Evolutionary conservation across 2,113 vertebrate species (phyloP), one percentile per base, ranked within the genome.

Genomic region (Edolisoma coerulescens): DNA sequence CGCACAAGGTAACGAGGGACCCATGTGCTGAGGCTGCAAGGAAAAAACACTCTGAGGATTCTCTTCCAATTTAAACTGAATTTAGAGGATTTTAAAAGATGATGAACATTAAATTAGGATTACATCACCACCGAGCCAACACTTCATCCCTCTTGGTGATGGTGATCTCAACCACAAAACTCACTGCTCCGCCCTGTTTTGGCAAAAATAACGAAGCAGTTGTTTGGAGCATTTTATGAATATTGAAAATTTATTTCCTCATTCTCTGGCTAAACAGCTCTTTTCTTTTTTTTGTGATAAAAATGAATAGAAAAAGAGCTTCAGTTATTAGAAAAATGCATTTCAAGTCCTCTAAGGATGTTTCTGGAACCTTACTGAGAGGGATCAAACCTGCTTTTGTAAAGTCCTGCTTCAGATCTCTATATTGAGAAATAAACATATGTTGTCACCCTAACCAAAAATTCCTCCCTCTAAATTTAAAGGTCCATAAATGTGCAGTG

Each of bases 131-230:
- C 26, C 3, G 6, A 86, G 74, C 30, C 50, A 86, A 32, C 16
- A 94, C 39, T 33, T 89, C 76, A 19, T 11, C 14, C 52, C 52
- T 68, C 92, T 37, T 19, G 41, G 52, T 88, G 68, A 44, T 42
- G 47, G 19, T 90, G 88, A 96, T 71, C 79, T 92, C 92, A 95
- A 30, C 24, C 56, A 75, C 64, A 75, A 68, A 94, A 70, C 45
- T 90, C 85, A 70, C 33, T n/a, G 20, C 87, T 94, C 92, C 95
- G 21, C 95, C 93, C 90, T 81, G 28, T 30, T 94, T 13, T 81
- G 68, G 90, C 84, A 87, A 91, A 81, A 19, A 49, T 63, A 92
- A 86, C 35, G 7, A 84, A 79, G 61, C 50, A 70, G 19, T 59
- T 78, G 70, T 87, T 87, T 60, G 76, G 28, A 86, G 56, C 42